Evolutionary conservation across 1,140 invertebrate genomes (phyloP).

Genomic region (Aricia agestis): DNA sequence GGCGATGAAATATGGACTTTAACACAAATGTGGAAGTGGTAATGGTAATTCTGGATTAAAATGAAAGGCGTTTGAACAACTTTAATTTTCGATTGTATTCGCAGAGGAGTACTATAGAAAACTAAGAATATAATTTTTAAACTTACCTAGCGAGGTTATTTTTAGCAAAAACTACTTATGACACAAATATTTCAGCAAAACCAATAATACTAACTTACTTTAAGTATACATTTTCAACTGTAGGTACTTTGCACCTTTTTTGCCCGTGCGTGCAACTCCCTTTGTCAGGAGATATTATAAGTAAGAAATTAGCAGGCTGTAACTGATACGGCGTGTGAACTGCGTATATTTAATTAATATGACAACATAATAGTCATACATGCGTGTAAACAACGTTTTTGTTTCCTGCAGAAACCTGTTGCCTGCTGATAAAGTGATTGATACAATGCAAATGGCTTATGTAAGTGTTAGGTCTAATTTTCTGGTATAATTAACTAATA

Average conservation of each 20-base stretch:
- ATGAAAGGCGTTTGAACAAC: no score
- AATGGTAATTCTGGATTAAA: no score
- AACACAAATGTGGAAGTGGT: no score
- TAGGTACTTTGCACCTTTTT: slow-evolving; percentile 8
- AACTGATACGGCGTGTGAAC: slow-evolving; percentile 36
- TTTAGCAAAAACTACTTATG: no score
- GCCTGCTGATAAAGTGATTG: background rate
- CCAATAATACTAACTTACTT: no score
- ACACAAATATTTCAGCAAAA: no score
- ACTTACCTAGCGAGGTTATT: no score
- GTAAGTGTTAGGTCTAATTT: background rate
- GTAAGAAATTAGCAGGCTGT: slow-evolving; percentile 27
- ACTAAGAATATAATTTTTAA: no score
- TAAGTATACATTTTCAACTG: background rate
- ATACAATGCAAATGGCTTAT: background rate
- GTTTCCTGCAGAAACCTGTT: slow-evolving; percentile 2
- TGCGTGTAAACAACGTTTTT: slow-evolving; percentile 16
- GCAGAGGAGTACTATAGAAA: no score
- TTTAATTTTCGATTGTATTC: no score
- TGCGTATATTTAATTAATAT: slow-evolving; percentile 27
- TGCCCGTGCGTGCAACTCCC: slow-evolving; percentile 24
- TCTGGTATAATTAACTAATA: background rate
- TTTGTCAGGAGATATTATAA: slow-evolving; percentile 23
- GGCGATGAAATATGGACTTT: no score
- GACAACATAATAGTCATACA: slow-evolving; percentile 25